These are phyloP conservation scores for Magallana gigas DNA, from an alignment of 1,140 invertebrate genomes.

Conservation along the genomic window DNA sequence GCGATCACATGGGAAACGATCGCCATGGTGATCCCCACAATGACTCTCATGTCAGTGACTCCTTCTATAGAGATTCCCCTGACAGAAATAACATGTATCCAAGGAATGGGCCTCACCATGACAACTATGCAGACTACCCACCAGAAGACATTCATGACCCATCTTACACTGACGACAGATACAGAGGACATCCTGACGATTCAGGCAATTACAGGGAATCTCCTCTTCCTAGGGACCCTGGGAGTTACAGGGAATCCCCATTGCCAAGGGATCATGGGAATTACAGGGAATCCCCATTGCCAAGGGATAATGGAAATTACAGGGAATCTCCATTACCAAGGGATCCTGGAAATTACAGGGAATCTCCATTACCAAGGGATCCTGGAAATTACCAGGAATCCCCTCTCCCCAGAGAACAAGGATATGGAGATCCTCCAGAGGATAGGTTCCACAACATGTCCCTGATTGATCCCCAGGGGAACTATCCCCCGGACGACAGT, in stretches of 20 bases:
- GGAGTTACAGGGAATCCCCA: slow-evolving; percentile 45
- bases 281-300: neutral
- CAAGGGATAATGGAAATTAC: no score
- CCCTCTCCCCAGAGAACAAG: neutral
- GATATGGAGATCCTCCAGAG: slow-evolving; percentile 32
- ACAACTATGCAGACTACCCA: slow-evolving; percentile 44
- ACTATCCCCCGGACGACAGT: slow-evolving; percentile 22
- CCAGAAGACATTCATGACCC: slow-evolving; percentile 53
- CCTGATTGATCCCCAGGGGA: slow-evolving; percentile 42
- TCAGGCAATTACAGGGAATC: slow-evolving; percentile 49
- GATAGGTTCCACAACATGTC: slow-evolving; percentile 42
- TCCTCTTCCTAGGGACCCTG: slow-evolving; percentile 41
- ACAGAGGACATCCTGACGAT: slow-evolving; percentile 57
- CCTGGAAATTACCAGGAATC: slow-evolving; percentile 16
- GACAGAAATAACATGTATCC: slow-evolving; percentile 46
- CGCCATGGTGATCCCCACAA: slow-evolving; percentile 31
- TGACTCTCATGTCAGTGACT: slow-evolving; percentile 54
- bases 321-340: no score
- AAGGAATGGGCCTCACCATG: slow-evolving; percentile 21
- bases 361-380: neutral
- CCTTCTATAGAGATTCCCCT: slow-evolving; percentile 57
- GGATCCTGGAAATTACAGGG: slow-evolving; percentile 20
- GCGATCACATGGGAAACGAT: slow-evolving; percentile 19
- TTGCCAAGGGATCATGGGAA: neutral
- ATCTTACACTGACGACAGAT: slow-evolving; percentile 79